Percentiles rank a stretch among this genome's conserved stretches.
Evolutionary conservation across 1,140 invertebrate genomes (phyloP).

Genomic region (Anoplophora glabripennis): DNA sequence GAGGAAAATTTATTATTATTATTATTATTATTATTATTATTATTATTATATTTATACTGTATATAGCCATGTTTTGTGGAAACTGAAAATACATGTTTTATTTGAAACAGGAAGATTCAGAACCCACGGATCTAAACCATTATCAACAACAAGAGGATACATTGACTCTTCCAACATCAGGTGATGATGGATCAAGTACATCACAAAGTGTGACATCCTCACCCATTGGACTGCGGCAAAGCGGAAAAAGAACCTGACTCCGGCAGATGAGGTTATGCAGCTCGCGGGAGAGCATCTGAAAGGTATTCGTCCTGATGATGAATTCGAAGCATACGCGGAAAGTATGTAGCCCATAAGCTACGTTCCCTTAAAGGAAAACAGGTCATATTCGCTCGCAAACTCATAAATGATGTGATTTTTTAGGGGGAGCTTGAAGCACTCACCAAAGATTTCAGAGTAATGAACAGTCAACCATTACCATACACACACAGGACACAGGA

Average conservation of each 20-base stretch:
- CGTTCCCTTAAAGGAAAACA: constrained; percentile 25
- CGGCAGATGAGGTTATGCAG: constrained; percentile 17
- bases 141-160: constrained; percentile 2
- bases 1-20: no score
- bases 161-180: constrained; percentile 1
- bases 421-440: constrained; percentile 22
- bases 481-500: no score
- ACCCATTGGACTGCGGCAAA: background rate
- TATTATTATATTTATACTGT: no score
- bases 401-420: constrained; percentile 21
- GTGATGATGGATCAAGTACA: constrained; percentile 2
- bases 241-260: constrained; percentile 6
- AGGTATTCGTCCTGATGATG: constrained; percentile 21
- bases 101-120: constrained; percentile 11
- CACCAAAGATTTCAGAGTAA: constrained; percentile 27
- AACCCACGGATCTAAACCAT: constrained; percentile 8
- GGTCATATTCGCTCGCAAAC: constrained; percentile 21
- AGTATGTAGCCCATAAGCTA: constrained; percentile 28
- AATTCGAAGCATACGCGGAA: constrained; percentile 27
- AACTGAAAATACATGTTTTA: constrained; percentile 12
- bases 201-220: constrained; percentile 7
- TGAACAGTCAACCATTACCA: background rate
- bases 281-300: constrained; percentile 21
- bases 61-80: background rate
- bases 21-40: no score